These are phyloP conservation scores for Sminthurinus signatus DNA, from an alignment of 1,140 invertebrate species.

Conservation along the genomic window DNA sequence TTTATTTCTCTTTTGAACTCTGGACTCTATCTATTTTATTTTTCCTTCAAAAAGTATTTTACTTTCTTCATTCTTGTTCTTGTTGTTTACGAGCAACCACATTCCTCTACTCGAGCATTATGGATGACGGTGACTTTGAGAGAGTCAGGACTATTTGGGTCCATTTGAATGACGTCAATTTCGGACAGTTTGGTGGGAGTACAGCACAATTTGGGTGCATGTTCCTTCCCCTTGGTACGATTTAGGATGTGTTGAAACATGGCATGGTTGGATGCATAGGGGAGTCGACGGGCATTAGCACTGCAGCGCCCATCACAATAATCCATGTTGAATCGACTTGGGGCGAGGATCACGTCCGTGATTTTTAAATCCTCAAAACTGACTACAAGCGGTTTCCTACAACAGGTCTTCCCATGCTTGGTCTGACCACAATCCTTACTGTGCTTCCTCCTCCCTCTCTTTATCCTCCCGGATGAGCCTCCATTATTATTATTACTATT, in stretches of 20 bases:
- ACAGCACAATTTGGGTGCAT: slow-evolving; percentile 62
- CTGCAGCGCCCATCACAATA: slow-evolving; percentile 66
- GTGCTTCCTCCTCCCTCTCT: background rate
- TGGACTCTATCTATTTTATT: too few species aligned
- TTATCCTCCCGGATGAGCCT: too few species aligned
- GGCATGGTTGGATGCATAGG: slow-evolving; percentile 63
- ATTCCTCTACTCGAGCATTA: slow-evolving; percentile 64
- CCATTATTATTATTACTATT: too few species aligned
- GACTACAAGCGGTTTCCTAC: slow-evolving; percentile 28
- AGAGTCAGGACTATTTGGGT: slow-evolving; percentile 49
- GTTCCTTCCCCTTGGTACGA: slow-evolving; percentile 37
- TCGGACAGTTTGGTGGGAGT: slow-evolving; percentile 61
- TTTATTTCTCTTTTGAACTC: too few species aligned
- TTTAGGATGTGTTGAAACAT: slow-evolving; percentile 63
- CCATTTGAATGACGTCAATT: slow-evolving; percentile 60
- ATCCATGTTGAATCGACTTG: slow-evolving; percentile 63
- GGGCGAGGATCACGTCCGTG: slow-evolving; percentile 54
- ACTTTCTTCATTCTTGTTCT: too few species aligned
- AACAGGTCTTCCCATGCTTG: slow-evolving; percentile 37
- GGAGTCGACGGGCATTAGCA: slow-evolving; percentile 51
- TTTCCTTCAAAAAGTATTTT: too few species aligned
- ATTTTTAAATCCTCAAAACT: slow-evolving; percentile 35
- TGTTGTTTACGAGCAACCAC: slow-evolving; percentile 60
- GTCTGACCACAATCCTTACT: slow-evolving; percentile 28
- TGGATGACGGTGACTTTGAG: slow-evolving; percentile 64